Conservation (phyloP, 2,888 invertebrate genomes). For the Erannis defoliaria region DNA sequence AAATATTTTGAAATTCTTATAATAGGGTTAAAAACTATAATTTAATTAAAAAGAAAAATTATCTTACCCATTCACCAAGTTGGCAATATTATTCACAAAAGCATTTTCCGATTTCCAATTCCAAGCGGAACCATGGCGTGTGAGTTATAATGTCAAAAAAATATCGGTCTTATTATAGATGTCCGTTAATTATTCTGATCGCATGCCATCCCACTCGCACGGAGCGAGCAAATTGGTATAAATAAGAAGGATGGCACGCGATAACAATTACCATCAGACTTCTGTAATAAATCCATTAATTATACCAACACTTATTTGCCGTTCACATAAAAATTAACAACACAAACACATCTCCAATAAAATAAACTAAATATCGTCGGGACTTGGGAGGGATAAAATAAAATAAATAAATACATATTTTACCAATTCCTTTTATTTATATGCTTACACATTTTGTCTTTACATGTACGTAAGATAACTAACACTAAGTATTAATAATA, state of each 20-base stretch:
- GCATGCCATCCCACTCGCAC: no score
- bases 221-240: no score
- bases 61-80: constrained; percentile 28
- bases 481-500: constrained; percentile 61
- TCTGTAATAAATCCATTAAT: no score
- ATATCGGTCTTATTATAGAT: background rate
- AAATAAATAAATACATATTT: constrained; percentile 58
- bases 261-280: no score
- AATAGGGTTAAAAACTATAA: background rate
- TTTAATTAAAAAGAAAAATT: background rate
- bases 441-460: constrained; percentile 70
- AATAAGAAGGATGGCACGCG: background rate
- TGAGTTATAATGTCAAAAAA: background rate
- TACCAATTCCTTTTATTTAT: constrained; percentile 81
- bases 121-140: constrained; percentile 1
- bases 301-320: background rate
- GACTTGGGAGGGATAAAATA: constrained; percentile 45
- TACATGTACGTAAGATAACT: constrained; percentile 70
- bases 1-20: no score
- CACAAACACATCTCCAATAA: constrained; percentile 6
- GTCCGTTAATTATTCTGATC: no score
- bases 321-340: constrained; percentile 6
- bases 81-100: constrained; percentile 24
- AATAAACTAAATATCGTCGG: background rate
- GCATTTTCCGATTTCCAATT: constrained; percentile 9